These are phyloP conservation scores for Sorex araneus DNA, from an alignment of 2,113 vertebrate species.

Conservation along the genomic window DNA sequence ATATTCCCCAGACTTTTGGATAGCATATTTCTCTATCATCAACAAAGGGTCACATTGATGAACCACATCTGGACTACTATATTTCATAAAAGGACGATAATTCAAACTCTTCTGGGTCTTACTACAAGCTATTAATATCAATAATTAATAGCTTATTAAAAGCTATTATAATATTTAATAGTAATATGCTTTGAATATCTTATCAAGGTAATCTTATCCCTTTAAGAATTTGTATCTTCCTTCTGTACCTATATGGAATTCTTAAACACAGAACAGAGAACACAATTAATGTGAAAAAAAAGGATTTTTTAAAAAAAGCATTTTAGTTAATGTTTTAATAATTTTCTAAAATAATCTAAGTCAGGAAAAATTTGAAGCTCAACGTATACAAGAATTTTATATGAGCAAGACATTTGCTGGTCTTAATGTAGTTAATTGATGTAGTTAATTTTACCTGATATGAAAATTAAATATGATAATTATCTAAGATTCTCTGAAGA, in stretches of 20 bases:
- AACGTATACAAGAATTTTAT: not conserved
- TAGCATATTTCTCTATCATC: not conserved
- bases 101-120: too few relatives aligned
- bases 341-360: not conserved
- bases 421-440: not conserved
- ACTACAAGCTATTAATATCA: too few relatives aligned
- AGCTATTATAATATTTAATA: too few relatives aligned
- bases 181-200: too few relatives aligned
- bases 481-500: too few relatives aligned
- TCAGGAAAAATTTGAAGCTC: not conserved
- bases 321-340: not conserved
- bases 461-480: too few relatives aligned
- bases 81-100: not conserved
- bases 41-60: not conserved
- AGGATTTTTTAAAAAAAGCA: too few relatives aligned
- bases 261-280: not conserved
- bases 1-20: not conserved
- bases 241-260: too few relatives aligned
- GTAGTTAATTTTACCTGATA: not conserved
- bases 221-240: too few relatives aligned
- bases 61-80: accelerated
- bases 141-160: too few relatives aligned
- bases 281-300: not conserved
- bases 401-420: not conserved
- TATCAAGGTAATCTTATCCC: too few relatives aligned